phyloP scores from a whole-genome alignment of 2,888 invertebrate genomes.

The Polydrusus cervinus region DNA sequence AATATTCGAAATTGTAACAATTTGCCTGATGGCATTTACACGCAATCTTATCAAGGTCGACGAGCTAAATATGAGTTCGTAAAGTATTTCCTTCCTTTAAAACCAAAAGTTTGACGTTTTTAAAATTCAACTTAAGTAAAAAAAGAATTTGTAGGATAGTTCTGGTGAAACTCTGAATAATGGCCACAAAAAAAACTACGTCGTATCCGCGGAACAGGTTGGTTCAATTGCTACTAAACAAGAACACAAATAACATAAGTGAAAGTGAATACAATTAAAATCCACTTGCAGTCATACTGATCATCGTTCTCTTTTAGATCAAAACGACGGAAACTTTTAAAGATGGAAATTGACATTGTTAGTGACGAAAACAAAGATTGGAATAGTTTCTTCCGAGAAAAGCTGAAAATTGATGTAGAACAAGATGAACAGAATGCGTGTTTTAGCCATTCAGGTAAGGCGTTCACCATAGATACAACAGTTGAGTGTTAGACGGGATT shows the following conservation, averaged over 20 bases:
- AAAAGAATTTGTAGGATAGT: neutral
- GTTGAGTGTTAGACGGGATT: too few relatives aligned
- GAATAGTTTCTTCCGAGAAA: constrained; percentile 37
- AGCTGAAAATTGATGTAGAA: constrained; percentile 35
- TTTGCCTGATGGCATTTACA: neutral
- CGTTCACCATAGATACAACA: neutral
- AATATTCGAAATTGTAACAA: neutral
- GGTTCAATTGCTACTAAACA: constrained; percentile 10
- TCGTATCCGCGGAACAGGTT: neutral
- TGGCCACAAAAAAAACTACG: constrained; percentile 5
- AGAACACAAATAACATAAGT: constrained; percentile 3
- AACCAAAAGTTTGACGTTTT: neutral
- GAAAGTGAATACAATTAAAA: constrained; percentile 4
- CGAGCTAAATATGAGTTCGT: neutral
- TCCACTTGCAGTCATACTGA: neutral
- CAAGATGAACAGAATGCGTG: constrained; percentile 35
- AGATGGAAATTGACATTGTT: constrained; percentile 24
- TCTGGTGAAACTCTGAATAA: neutral
- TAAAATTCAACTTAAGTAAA: neutral
- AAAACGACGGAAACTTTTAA: constrained; percentile 30
- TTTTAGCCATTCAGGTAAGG: constrained; percentile 41
- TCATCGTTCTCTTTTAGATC: constrained; percentile 22
- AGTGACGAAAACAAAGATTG: constrained; percentile 34
- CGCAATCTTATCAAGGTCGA: constrained; percentile 16
- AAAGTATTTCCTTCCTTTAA: neutral